Evolutionary conservation across 2,888 invertebrate genomes (phyloP).

Genomic region (Macrostomum cliftonense): DNA sequence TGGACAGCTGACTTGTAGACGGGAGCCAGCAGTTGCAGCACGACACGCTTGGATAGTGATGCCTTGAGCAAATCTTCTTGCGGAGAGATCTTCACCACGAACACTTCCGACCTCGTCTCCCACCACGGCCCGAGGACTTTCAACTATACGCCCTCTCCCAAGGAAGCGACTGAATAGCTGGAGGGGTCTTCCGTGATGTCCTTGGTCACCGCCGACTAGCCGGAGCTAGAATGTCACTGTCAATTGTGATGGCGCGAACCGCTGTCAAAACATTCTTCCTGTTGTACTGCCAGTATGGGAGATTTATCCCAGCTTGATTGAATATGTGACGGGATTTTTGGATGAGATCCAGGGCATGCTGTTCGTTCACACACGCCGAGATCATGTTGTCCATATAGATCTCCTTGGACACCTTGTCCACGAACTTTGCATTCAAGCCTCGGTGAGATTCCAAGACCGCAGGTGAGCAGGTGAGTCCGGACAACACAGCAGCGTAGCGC

Average conservation of each 20-base stretch:
- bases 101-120: slow-evolving; percentile 2
- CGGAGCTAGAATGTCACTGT: too few species aligned
- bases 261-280: not conserved
- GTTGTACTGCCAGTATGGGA: slow-evolving; percentile 16
- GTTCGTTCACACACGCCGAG: slow-evolving; percentile 11
- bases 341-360: slow-evolving; percentile 9
- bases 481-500: slow-evolving; percentile 7
- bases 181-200: slow-evolving; percentile 2
- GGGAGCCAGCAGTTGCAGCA: slow-evolving; percentile 13
- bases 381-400: slow-evolving; percentile 17
- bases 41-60: slow-evolving; percentile 11
- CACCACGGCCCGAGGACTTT: too few species aligned
- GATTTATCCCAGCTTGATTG: slow-evolving; percentile 11
- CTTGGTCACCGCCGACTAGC: not conserved
- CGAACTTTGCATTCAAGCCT: slow-evolving; percentile 1
- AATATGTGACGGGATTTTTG: slow-evolving; percentile 10
- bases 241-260: slow-evolving; percentile 1
- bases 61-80: not conserved
- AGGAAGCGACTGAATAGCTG: not conserved
- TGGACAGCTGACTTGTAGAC: too few species aligned
- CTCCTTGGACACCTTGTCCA: slow-evolving; percentile 12
- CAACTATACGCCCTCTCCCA: not conserved
- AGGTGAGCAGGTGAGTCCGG: slow-evolving; percentile 9
- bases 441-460: slow-evolving; percentile 9
- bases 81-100: not conserved